These are phyloP conservation scores for Nesometra sesokonis DNA, from an alignment of 35 echinoderm and acorn worm genomes.

Conservation along the genomic window DNA sequence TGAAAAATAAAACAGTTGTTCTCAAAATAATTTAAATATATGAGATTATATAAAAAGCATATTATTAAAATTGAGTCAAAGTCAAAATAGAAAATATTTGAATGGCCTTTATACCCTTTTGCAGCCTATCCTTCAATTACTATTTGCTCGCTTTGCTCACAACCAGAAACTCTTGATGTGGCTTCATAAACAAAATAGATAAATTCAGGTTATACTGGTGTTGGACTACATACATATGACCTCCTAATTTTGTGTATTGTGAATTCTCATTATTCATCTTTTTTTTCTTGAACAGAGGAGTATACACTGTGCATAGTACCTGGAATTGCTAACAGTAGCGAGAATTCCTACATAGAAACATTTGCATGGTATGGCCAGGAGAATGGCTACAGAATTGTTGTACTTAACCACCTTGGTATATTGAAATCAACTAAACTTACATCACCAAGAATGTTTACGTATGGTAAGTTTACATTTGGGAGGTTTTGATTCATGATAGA, in stretches of 20 bases:
- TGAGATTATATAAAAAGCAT: no score
- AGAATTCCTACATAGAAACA: conserved; percentile 70
- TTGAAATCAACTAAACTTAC: conserved; percentile 51
- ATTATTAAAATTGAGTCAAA: no score
- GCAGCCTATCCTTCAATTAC: no score
- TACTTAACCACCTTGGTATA: conserved; percentile 85
- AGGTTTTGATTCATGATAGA: neutral
- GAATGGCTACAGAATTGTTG: conserved; percentile 69
- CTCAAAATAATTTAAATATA: no score
- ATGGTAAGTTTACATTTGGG: no score
- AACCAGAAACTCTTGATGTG: no score
- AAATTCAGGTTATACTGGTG: neutral
- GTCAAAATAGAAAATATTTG: no score
- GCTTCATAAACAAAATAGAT: no score
- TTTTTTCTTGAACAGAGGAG: conserved; percentile 35
- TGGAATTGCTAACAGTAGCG: conserved; percentile 81
- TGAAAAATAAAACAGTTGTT: no score
- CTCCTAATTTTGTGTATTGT: neutral
- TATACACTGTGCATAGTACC: conserved; percentile 67
- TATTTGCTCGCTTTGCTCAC: no score
- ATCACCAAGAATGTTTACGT: conserved; percentile 88
- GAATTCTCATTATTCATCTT: neutral
- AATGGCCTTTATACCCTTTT: no score
- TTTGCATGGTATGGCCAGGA: conserved; percentile 63
- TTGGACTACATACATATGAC: neutral